Conservation (phyloP, 2,888 invertebrate genomes). For the Leucophenga montana region DNA sequence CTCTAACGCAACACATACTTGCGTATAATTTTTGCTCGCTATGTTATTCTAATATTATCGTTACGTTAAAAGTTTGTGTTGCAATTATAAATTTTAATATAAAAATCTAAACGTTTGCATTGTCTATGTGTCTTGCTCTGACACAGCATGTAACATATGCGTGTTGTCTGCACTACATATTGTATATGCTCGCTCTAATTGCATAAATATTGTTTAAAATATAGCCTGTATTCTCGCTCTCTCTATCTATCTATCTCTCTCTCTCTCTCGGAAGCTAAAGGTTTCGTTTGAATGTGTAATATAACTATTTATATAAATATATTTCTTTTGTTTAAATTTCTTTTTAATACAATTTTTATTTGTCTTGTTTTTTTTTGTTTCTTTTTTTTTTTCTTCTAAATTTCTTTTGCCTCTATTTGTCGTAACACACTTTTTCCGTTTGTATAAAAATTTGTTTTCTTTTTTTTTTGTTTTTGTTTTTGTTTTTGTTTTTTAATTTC, state of each 20-base stretch:
- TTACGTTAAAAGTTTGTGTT: too few relatives aligned
- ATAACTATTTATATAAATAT: too few relatives aligned
- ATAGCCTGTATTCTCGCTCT: background rate
- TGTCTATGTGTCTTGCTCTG: too few relatives aligned
- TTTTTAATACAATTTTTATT: background rate
- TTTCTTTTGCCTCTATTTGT: background rate
- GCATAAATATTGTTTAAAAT: too few relatives aligned
- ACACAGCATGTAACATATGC: too few relatives aligned
- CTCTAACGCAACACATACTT: too few relatives aligned
- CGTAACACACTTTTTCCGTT: background rate
- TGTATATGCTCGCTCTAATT: too few relatives aligned
- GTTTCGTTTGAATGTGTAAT: background rate
- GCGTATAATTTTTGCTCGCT: too few relatives aligned
- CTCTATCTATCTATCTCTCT: background rate
- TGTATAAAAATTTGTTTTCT: slow-evolving; percentile 44
- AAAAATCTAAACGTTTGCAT: too few relatives aligned
- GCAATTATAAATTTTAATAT: too few relatives aligned
- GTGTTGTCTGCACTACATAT: too few relatives aligned
- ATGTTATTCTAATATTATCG: too few relatives aligned
- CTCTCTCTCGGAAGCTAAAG: background rate
- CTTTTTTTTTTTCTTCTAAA: background rate
- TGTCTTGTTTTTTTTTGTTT: background rate
- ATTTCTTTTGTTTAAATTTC: background rate
- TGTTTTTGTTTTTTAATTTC: slow-evolving; percentile 49
- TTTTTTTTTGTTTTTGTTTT: slow-evolving; percentile 50